Conservation (phyloP, 2,797 vertebrate species). For the Falco berigora region DNA sequence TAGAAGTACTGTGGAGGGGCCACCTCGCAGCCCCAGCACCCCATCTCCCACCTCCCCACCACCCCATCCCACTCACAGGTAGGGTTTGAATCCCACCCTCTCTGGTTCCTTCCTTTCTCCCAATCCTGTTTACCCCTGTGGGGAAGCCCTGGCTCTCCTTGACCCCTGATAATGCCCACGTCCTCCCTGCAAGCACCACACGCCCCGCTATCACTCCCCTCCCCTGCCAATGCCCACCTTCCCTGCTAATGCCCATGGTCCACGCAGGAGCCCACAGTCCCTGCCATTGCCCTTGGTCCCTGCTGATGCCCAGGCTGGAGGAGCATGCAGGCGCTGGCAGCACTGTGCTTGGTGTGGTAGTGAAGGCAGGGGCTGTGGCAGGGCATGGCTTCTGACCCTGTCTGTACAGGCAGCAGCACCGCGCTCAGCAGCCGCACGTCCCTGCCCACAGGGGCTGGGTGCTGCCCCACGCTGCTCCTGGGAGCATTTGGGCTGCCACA, state of each 20-base stretch:
- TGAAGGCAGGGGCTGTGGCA: not conserved
- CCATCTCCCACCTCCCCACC: not conserved
- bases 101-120: not conserved
- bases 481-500: not conserved
- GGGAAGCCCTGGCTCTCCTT: not conserved
- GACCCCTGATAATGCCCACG: accelerated
- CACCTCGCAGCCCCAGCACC: not conserved
- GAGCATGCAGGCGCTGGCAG: not conserved
- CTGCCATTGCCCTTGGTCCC: not conserved
- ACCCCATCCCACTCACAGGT: not conserved
- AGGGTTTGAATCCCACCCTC: not conserved
- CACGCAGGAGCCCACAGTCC: no score
- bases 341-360: not conserved
- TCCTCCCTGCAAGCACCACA: not conserved
- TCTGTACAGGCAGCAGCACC: not conserved
- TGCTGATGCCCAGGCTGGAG: no score
- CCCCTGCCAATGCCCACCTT: not conserved
- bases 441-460: no score
- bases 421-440: not conserved
- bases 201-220: no score
- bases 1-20: not conserved
- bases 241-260: not conserved
- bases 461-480: not conserved
- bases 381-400: not conserved
- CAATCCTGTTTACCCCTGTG: not conserved